phyloP scores from a whole-genome alignment of 2,113 vertebrate genomes.

The Oryzias melastigma region DNA sequence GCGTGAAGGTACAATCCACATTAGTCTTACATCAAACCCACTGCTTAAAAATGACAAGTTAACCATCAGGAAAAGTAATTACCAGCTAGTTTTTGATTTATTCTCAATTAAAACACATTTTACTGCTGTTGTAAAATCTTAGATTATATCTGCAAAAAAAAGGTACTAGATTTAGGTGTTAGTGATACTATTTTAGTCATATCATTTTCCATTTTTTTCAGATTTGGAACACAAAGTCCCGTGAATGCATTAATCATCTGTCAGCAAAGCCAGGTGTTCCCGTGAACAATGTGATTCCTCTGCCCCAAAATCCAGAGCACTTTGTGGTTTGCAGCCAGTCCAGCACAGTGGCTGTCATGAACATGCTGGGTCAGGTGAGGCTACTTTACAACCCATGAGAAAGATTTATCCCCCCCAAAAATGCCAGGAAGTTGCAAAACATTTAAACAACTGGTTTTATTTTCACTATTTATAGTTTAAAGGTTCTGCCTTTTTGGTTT shows the following conservation, averaged over 20 bases:
- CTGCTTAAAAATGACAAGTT: too few species aligned
- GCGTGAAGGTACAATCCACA: slow-evolving; percentile 87
- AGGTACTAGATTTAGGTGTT: too few species aligned
- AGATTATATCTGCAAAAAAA: too few species aligned
- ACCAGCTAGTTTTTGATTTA: too few species aligned
- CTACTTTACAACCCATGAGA: background rate
- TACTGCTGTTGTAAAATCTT: too few species aligned
- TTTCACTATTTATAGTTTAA: too few species aligned
- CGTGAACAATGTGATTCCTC: slow-evolving; percentile 90
- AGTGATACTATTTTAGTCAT: too few species aligned
- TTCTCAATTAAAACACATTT: too few species aligned
- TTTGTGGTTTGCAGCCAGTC: slow-evolving; percentile 96
- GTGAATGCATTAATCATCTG: slow-evolving; percentile 89
- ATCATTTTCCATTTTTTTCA: slow-evolving; percentile 40
- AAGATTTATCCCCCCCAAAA: too few species aligned
- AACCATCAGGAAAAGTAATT: too few species aligned
- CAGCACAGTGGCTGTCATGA: slow-evolving; percentile 92
- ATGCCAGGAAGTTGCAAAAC: background rate
- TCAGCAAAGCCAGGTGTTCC: slow-evolving; percentile 87
- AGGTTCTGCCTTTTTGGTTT: too few species aligned
- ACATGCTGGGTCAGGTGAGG: slow-evolving; percentile 92
- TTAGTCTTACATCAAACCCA: background rate
- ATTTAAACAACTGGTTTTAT: too few species aligned
- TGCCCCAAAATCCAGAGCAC: slow-evolving; percentile 94
- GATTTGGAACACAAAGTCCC: slow-evolving; percentile 95